Conservation (phyloP, 2,113 vertebrate species). For the Cyphomyrus plagiostoma region DNA sequence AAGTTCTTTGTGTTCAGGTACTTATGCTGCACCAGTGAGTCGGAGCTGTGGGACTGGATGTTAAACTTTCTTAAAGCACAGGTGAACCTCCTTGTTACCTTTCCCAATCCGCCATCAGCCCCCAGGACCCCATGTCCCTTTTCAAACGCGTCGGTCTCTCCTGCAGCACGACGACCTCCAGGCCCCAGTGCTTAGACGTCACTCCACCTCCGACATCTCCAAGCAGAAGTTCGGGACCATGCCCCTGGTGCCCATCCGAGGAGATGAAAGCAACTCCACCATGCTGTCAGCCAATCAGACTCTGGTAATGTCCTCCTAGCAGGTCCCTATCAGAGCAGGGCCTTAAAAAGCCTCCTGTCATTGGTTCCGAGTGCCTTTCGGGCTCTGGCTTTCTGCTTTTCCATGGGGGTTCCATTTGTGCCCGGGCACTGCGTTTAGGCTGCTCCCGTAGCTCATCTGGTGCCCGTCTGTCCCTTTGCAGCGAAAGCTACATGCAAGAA, state of each 20-base stretch:
- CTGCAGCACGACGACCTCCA: constrained; percentile 73
- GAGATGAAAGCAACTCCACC: constrained; percentile 77
- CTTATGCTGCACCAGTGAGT: constrained; percentile 72
- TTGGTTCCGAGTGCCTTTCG: neutral
- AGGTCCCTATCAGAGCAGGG: neutral
- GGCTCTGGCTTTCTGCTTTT: neutral
- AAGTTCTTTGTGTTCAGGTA: constrained; percentile 55
- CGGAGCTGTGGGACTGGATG: constrained; percentile 93
- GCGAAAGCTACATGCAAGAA: constrained; percentile 84
- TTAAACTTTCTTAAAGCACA: constrained; percentile 87
- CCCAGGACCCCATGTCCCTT: no score
- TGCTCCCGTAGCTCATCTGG: constrained; percentile 16
- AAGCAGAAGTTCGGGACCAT: constrained; percentile 96
- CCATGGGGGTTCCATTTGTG: neutral
- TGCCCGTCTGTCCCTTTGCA: constrained; percentile 45
- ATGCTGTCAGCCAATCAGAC: constrained; percentile 94
- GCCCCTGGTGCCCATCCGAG: constrained; percentile 85
- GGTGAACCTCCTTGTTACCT: constrained; percentile 50
- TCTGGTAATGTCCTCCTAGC: constrained; percentile 60
- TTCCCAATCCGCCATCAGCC: neutral
- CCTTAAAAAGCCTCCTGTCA: neutral
- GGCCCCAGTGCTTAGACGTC: constrained; percentile 74
- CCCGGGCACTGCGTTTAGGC: neutral
- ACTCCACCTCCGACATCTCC: constrained; percentile 80
- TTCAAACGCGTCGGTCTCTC: neutral